These are phyloP conservation scores for Benitochromis conjunctus DNA, from an alignment of 2,113 vertebrate genomes.

Conservation along the genomic window DNA sequence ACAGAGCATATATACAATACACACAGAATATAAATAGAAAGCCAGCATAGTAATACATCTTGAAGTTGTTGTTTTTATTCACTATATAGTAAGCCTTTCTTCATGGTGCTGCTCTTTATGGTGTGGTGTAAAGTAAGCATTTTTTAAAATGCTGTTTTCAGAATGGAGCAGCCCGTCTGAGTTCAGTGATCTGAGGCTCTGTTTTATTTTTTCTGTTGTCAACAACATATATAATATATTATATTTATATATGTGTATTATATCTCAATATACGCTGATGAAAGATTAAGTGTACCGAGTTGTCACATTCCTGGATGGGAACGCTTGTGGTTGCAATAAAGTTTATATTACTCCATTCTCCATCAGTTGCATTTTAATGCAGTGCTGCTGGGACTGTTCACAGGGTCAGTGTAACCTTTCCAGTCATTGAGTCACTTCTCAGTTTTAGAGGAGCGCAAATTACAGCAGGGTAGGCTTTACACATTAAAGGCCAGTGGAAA, in stretches of 20 bases:
- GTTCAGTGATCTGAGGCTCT: background rate
- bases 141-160: background rate
- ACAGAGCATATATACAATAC: conserved; percentile 37
- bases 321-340: conserved; percentile 24
- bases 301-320: background rate
- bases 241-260: background rate
- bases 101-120: background rate
- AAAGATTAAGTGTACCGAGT: conserved; percentile 29
- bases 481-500: conserved; percentile 59
- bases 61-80: background rate
- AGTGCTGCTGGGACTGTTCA: background rate
- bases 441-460: conserved; percentile 39
- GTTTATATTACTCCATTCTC: conserved; percentile 28
- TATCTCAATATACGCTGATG: background rate
- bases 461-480: conserved; percentile 60
- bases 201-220: background rate
- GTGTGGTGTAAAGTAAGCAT: background rate
- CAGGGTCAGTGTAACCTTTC: conserved; percentile 34
- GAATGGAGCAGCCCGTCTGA: background rate
- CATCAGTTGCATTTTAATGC: conserved; percentile 28
- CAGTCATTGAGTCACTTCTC: conserved; percentile 31
- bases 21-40: conserved; percentile 22
- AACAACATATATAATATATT: background rate
- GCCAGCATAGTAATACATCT: conserved; percentile 3
- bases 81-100: background rate